phyloP scores from a whole-genome alignment of 1,140 invertebrate species.

The Apis cerana region DNA sequence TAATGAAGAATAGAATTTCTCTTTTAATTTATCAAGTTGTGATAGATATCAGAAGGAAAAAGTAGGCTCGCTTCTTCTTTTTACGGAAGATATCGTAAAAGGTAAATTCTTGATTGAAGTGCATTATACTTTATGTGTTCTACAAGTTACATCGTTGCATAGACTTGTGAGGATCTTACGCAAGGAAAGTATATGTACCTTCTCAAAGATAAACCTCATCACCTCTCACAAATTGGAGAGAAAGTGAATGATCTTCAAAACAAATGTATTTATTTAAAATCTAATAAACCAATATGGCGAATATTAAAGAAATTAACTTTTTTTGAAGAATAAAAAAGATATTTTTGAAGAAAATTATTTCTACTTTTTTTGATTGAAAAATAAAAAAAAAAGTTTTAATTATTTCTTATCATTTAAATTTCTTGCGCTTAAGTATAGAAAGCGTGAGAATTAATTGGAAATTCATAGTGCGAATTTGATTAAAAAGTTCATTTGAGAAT shows the following conservation, averaged over 20 bases:
- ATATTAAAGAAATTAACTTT: neutral
- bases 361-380: no score
- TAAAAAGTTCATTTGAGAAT: neutral
- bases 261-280: constrained; percentile 24
- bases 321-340: neutral
- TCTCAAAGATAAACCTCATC: constrained; percentile 26
- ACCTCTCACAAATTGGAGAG: constrained; percentile 25
- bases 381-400: neutral
- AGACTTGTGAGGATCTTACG: constrained; percentile 26
- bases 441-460: constrained; percentile 10
- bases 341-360: neutral
- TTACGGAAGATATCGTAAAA: constrained; percentile 26
- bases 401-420: neutral
- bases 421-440: neutral
- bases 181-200: constrained; percentile 40
- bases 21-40: neutral
- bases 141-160: constrained; percentile 31
- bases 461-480: constrained; percentile 18
- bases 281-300: neutral
- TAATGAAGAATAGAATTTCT: constrained; percentile 4
- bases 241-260: constrained; percentile 44
- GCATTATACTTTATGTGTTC: constrained; percentile 18
- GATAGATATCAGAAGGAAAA: neutral
- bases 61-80: constrained; percentile 7
- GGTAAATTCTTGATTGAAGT: constrained; percentile 9